Percentiles rank a stretch among this genome's conserved stretches.
Conservation (phyloP, 2,888 invertebrate genomes). For the Glomeris marginata region DNA sequence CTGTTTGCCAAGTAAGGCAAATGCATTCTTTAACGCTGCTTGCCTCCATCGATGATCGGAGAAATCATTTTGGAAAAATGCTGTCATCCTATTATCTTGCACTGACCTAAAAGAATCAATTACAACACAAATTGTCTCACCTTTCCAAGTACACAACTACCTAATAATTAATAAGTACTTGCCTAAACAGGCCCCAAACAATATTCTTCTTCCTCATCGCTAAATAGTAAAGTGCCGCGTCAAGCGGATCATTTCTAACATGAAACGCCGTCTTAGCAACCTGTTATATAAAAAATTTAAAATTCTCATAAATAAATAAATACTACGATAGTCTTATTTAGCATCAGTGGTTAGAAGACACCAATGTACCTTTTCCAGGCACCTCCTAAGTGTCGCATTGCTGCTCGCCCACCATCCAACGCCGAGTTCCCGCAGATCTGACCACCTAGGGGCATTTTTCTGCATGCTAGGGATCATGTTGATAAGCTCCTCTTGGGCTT, state of each 20-base stretch:
- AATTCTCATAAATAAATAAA: background rate
- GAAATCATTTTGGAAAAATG: slow-evolving; percentile 92
- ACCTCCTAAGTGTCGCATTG: slow-evolving; percentile 58
- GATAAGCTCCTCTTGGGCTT: slow-evolving; percentile 88
- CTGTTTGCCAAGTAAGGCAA: slow-evolving; percentile 86
- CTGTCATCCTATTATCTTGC: slow-evolving; percentile 79
- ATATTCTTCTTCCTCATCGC: slow-evolving; percentile 97
- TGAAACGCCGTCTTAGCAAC: slow-evolving; percentile 89
- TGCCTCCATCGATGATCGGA: slow-evolving; percentile 85
- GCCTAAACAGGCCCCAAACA: slow-evolving; percentile 79
- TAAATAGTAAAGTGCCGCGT: slow-evolving; percentile 91
- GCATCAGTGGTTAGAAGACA: background rate
- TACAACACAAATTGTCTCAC: background rate
- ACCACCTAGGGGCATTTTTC: slow-evolving; percentile 53
- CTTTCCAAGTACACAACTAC: background rate
- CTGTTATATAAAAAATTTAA: slow-evolving; percentile 22
- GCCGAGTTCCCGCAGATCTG: slow-evolving; percentile 72
- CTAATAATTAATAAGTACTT: slow-evolving; percentile 9
- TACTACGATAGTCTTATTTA: background rate
- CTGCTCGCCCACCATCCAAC: slow-evolving; percentile 95
- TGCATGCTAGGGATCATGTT: slow-evolving; percentile 57
- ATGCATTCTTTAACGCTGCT: slow-evolving; percentile 96
- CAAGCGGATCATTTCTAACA: slow-evolving; percentile 82
- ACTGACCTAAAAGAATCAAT: slow-evolving; percentile 42
- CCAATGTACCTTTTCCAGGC: slow-evolving; percentile 57